Percentiles rank a stretch among this genome's conserved stretches.
These are phyloP conservation scores for Poecilia gillii DNA, from an alignment of 2,797 vertebrate genomes.

Conservation along the genomic window DNA sequence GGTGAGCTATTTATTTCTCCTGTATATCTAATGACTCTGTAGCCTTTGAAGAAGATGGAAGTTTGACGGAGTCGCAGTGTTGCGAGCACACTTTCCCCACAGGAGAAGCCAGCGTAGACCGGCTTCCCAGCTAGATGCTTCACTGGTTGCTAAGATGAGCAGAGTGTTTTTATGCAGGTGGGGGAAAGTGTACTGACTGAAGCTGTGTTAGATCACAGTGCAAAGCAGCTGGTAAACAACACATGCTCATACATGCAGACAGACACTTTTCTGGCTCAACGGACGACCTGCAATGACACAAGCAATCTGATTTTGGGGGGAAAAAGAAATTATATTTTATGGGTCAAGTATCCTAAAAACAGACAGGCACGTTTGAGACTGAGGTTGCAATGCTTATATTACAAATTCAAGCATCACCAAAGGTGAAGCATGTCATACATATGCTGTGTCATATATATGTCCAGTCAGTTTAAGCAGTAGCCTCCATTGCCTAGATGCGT, in stretches of 20 bases:
- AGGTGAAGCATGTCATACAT: slow-evolving; percentile 21
- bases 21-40: slow-evolving; percentile 75
- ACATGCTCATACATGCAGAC: slow-evolving; percentile 21
- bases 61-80: slow-evolving; percentile 71
- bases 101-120: slow-evolving; percentile 50
- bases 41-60: slow-evolving; percentile 79
- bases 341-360: slow-evolving; percentile 54
- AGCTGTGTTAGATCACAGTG: slow-evolving; percentile 36
- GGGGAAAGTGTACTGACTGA: slow-evolving; percentile 44
- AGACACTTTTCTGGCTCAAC: slow-evolving; percentile 22
- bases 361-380: slow-evolving; percentile 30
- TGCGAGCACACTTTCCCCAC: slow-evolving; percentile 58
- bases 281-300: slow-evolving; percentile 22
- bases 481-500: slow-evolving; percentile 24
- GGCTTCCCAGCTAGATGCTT: slow-evolving; percentile 22
- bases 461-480: background rate
- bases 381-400: slow-evolving; percentile 21
- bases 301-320: slow-evolving; percentile 37
- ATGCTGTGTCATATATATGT: background rate
- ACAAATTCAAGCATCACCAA: slow-evolving; percentile 46
- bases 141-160: slow-evolving; percentile 43
- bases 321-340: slow-evolving; percentile 37
- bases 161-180: slow-evolving; percentile 40
- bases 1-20: slow-evolving; percentile 75
- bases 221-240: slow-evolving; percentile 50